Base-by-base conservation (phyloP, 2,797 vertebrate genomes). In the Pogoniulus pusillus region DNA sequence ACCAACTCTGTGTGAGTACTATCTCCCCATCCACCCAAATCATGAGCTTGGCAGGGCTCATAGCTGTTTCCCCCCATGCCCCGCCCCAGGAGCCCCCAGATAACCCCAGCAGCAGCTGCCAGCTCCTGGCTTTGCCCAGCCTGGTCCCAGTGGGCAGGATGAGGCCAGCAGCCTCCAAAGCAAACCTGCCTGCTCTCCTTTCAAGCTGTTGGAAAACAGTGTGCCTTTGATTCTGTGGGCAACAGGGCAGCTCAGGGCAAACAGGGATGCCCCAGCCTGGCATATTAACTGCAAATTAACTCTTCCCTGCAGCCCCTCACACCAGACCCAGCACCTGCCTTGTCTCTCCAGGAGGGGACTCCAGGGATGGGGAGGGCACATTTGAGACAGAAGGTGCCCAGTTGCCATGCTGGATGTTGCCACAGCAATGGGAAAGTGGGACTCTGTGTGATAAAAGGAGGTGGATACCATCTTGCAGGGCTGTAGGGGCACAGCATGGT, bases 341-440 rank as follows among this genome's bases (percentile, higher is more conserved):
- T 9, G 3, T 7, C 8, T 9, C 10, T 0, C 64, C 26, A 26
- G 35, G 4, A 32, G 6, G 37, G 32, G 30, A 63, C 16, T 18
- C 55, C 51, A 34, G 60, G 63, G 63, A 16, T 1, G 30, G 45
- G 53, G 45, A 77, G 65, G 70, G 62, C 79, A 87, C 34, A 71
- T 2, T 35, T 1, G 22, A 41, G 54, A 47, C 43, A 80, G 49
- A 57, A 71, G 77, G 88, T 37, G 0, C 72, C 7, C 11, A 11
- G 68, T 64, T 91, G 88, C 91, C 87, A 26, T 32, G 65, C 73
- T 9, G 4, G 75, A 60, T 94, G 72, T 93, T 91, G 76, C 96
- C 95, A 96, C 92, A 88, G 97, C 90, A 96, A 97, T 96, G 10
- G 17, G 29, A 49, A 74, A 72, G 90, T 0, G 19, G 74, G 92